phyloP scores from a whole-genome alignment of 2,797 vertebrate genomes.

The Enteromius mattozi region DNA sequence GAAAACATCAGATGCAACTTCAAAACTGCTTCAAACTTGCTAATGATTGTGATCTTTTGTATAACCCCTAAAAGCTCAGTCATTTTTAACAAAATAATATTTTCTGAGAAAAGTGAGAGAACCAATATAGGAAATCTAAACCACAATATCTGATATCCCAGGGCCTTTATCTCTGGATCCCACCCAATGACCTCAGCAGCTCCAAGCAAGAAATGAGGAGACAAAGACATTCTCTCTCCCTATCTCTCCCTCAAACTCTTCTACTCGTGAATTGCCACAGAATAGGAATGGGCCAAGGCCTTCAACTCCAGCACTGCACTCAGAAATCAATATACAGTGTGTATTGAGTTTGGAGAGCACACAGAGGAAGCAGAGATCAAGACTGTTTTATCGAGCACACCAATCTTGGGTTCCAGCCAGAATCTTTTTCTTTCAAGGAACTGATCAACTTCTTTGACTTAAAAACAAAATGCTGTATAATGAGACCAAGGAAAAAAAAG shows the following conservation, averaged over 20 bases:
- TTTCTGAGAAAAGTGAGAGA: constrained; percentile 28
- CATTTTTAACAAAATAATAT: constrained; percentile 27
- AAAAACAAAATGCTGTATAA: constrained; percentile 23
- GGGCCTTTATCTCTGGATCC: constrained; percentile 52
- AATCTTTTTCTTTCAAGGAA: constrained; percentile 35
- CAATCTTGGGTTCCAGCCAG: constrained; percentile 36
- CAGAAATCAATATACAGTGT: constrained; percentile 66
- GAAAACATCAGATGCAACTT: constrained; percentile 18
- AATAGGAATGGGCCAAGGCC: constrained; percentile 36
- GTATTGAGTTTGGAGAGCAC: constrained; percentile 57
- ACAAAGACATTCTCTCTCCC: constrained; percentile 44
- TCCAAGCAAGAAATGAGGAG: constrained; percentile 50
- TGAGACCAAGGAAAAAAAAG: background rate
- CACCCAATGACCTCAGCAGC: constrained; percentile 57
- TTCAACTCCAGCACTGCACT: constrained; percentile 40
- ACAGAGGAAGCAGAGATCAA: constrained; percentile 58
- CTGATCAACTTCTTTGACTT: constrained; percentile 33
- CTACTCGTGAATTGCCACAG: constrained; percentile 32
- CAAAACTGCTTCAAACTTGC: constrained; percentile 22
- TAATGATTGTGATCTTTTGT: constrained; percentile 23
- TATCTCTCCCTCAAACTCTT: constrained; percentile 31
- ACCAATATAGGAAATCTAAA: constrained; percentile 45
- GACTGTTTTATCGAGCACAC: constrained; percentile 65
- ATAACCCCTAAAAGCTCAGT: constrained; percentile 13
- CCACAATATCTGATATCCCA: constrained; percentile 62